Conservation (phyloP, 1,140 invertebrate species). For the Penaeus japonicus region DNA sequence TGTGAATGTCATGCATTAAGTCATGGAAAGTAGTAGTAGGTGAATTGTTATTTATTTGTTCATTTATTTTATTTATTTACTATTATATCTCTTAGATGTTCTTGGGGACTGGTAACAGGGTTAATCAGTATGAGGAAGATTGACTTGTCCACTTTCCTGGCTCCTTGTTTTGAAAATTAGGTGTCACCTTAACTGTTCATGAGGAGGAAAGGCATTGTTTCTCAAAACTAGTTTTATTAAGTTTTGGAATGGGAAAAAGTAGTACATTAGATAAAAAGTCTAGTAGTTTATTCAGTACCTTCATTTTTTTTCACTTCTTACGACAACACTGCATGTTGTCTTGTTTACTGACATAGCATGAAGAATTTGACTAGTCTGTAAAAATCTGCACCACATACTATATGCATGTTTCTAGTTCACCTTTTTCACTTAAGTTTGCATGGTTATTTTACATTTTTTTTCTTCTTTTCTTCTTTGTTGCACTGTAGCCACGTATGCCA, state of each 20-base stretch:
- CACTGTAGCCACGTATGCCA: constrained; percentile 59
- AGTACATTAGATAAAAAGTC: constrained; percentile 28
- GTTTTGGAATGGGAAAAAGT: constrained; percentile 35
- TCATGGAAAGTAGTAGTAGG: too few species aligned
- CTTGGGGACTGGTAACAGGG: too few species aligned
- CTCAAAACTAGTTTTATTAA: neutral
- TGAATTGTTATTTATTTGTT: too few species aligned
- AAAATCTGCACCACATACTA: constrained; percentile 50
- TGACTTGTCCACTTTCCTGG: too few species aligned
- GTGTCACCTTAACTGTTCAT: neutral
- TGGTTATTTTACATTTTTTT: constrained; percentile 66
- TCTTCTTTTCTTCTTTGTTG: constrained; percentile 61
- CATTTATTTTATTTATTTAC: too few species aligned
- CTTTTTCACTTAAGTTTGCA: constrained; percentile 60
- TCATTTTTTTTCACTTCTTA: constrained; percentile 25
- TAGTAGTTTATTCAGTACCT: constrained; percentile 17
- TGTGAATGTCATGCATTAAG: too few species aligned
- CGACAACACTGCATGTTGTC: constrained; percentile 56
- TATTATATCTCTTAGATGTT: too few species aligned
- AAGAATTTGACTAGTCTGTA: constrained; percentile 31
- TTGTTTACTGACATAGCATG: constrained; percentile 52
- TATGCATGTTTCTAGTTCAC: constrained; percentile 26
- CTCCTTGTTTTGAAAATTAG: neutral
- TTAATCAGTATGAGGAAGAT: too few species aligned
- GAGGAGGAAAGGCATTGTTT: neutral